Base-by-base conservation (phyloP, 2,888 invertebrate species). In the Ceramica pisi region DNA sequence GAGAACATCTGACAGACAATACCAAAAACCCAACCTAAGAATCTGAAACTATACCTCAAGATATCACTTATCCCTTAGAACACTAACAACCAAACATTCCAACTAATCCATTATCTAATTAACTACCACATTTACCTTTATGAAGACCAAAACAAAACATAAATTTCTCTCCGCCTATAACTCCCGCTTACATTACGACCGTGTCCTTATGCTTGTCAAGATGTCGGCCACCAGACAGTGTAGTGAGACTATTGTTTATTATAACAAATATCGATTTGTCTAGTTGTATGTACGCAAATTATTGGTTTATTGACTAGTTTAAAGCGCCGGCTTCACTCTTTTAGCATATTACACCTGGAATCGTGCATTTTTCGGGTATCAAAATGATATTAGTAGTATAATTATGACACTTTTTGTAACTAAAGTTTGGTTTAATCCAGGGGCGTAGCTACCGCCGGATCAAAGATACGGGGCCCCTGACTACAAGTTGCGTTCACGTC, bases 191-290 rank as follows among this genome's bases (percentile, higher is more conserved):
- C 86, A 69, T 12, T 66, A 63, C 0, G 57, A 80, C 84, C 83
- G 0, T 2, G 50, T 31, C 84, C 21, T 70, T 72, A 81, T 9
- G 44, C 56, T 46, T 78, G 75, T 78, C 81, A 76, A 68, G 75
- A 65, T 68, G 60, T 74, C 75, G 41, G 62, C 35, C 53, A 26
- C 16, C 44, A 21, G 60, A 71, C 80, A 64, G 55, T 57, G 65
- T 69, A 61, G 63, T 3, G 35, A 35, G 26, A 64, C 66, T 46
- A 82, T 83, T 85, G 86, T 86, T 82, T 86, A 83, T 75, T 57
- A 61, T 78, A 62, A 72, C 31, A 35, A 79, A 38, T 59, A 75
- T 70, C 80, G 64, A 82, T 82, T 80, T 80, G 78, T 86, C 73
- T 81, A 55, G 60, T 66, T 61, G 55, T 51, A 14, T 12, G 56